Percentiles rank a stretch among this genome's conserved stretches.
Conservation (phyloP, 2,888 invertebrate genomes). For the Sinhomidia bicolor region DNA sequence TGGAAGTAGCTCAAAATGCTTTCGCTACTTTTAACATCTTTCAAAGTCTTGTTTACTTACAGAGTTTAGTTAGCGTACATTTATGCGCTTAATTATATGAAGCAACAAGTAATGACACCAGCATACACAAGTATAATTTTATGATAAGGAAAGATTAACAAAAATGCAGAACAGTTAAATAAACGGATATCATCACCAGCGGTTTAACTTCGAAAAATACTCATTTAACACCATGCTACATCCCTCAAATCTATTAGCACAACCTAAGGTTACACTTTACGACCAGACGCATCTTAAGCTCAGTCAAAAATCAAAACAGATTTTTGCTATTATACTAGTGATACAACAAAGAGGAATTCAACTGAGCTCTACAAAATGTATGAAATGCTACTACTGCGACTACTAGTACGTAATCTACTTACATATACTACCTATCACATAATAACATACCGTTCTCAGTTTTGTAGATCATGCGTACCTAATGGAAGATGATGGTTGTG, state of each 20-base stretch:
- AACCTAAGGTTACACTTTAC: constrained; percentile 44
- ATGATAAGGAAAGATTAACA: constrained; percentile 40
- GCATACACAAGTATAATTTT: background rate
- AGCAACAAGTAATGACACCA: background rate
- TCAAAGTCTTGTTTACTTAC: constrained; percentile 1
- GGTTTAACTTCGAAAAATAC: constrained; percentile 8
- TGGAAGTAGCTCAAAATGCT: too few species aligned
- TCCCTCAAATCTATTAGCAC: constrained; percentile 53
- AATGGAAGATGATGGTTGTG: background rate
- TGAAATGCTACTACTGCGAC: background rate
- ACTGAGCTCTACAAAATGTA: too few species aligned
- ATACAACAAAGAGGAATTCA: too few species aligned
- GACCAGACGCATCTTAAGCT: background rate
- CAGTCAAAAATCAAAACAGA: background rate
- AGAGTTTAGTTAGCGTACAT: constrained; percentile 1
- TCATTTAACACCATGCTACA: constrained; percentile 34
- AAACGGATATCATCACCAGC: constrained; percentile 18
- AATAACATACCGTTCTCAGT: too few species aligned
- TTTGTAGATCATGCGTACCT: background rate
- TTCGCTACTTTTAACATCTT: too few species aligned
- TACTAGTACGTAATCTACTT: background rate
- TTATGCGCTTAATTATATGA: background rate
- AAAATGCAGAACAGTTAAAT: constrained; percentile 12
- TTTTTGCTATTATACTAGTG: too few species aligned
- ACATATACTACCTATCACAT: background rate